Evolutionary conservation across 2,797 vertebrate species (phyloP), one percentile per base, ranked within the genome.

Genomic region (Epinephelus awoara): DNA sequence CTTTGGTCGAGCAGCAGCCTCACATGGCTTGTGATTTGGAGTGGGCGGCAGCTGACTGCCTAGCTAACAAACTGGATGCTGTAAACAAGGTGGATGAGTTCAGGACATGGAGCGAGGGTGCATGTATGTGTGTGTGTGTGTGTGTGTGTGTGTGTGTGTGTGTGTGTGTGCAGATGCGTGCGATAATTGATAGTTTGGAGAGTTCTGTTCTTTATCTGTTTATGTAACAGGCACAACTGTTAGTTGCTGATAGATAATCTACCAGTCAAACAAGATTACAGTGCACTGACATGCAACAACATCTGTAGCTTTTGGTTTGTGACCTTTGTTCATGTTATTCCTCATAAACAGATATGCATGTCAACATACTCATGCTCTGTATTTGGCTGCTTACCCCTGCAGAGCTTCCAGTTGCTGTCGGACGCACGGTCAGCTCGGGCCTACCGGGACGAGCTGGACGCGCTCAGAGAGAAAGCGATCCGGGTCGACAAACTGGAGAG

Each of bases 401-500:
- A 99, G 98, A 99, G 97, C 86, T 96, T 96, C 94, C 97, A 95
- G 94, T 93, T 99, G 94, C 88, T 98, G 75, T 97, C 96, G 0
- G 98, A 99, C 17, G 98, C 98, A 1, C 96, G 98, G 54, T 98
- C 96, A 3, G 98, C 98, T 51, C 91, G 98, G 83, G 96, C 97
- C 51, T 99, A 99, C 76, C 93, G 98, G 6, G 98, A 99, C 8
- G 98, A 99, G 93, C 95, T 99, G 85, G 98, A 99, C 18, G 96
- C 95, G 0, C 96, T 99, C 58, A 91, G 98, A 83, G 98, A 99
- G 91, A 99, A 99, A 85, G 98, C 98, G 0, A 91, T 98, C 83
- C 96, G 97, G 1, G 98, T 99, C 2, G 98, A 99, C 93, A 99
- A 99, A 85, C 96, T 99, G 92, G 98, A 99, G 95, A 99, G 98